phyloP scores from a whole-genome alignment of 1,140 invertebrate species.

The Whitmania pigra region DNA sequence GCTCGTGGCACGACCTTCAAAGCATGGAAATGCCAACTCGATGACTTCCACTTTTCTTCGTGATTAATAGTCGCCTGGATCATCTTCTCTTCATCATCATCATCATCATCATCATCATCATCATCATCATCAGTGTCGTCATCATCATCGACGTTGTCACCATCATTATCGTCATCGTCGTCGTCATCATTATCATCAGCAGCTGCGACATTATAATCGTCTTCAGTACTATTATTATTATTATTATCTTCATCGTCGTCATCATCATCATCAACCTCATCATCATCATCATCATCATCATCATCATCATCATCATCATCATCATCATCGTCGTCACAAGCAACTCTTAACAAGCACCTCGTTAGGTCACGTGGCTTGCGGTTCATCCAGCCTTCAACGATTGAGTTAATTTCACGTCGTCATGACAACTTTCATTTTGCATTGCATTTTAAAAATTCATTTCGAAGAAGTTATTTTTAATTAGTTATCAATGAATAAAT shows the following conservation, averaged over 20 bases:
- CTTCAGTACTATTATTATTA: slow-evolving; percentile 2
- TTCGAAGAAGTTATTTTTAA: too few relatives aligned
- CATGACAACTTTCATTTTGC: not conserved
- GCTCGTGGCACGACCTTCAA: too few relatives aligned
- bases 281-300: slow-evolving; percentile 17
- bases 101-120: slow-evolving; percentile 24
- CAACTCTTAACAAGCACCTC: too few relatives aligned
- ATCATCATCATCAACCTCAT: slow-evolving; percentile 19
- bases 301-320: slow-evolving; percentile 22
- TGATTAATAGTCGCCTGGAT: not conserved
- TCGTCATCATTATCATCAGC: slow-evolving; percentile 24
- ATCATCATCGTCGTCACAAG: slow-evolving; percentile 15
- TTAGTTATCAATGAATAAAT: too few relatives aligned
- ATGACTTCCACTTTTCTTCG: too few relatives aligned
- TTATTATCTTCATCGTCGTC: slow-evolving; percentile 9
- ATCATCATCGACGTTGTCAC: slow-evolving; percentile 23
- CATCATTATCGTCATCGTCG: slow-evolving; percentile 21
- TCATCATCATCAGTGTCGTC: slow-evolving; percentile 23
- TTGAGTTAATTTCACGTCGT: not conserved
- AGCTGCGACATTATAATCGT: slow-evolving; percentile 8
- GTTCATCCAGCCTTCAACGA: too few relatives aligned
- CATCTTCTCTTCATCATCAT: slow-evolving; percentile 15
- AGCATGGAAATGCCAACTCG: too few relatives aligned
- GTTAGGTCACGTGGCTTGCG: too few relatives aligned
- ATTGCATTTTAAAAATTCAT: too few relatives aligned